These are phyloP conservation scores for Melipona quadrifasciata DNA, from an alignment of 1,140 invertebrate species.

Conservation along the genomic window DNA sequence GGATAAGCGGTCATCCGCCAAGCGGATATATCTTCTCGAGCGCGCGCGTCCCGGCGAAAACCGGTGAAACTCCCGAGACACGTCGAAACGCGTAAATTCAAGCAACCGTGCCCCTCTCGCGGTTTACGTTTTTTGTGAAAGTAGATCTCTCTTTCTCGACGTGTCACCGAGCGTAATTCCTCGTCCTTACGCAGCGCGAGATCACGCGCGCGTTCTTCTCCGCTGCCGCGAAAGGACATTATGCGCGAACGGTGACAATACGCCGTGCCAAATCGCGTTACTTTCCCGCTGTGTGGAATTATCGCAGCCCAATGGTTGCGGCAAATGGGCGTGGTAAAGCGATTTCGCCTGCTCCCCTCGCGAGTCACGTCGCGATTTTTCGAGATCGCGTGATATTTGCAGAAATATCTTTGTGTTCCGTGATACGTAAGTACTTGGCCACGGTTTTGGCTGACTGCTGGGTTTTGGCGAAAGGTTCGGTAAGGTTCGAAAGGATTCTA, in stretches of 20 bases:
- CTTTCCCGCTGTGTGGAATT: conserved; percentile 37
- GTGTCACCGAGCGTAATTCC: conserved; percentile 37
- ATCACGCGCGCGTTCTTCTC: conserved; percentile 26
- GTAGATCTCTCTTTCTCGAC: conserved; percentile 45
- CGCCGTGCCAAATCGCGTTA: not conserved
- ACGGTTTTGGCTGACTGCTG: too few relatives aligned
- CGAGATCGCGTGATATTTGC: not conserved
- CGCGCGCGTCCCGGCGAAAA: conserved; percentile 22
- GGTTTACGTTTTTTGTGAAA: conserved; percentile 48
- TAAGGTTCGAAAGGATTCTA: too few relatives aligned
- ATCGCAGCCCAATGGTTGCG: not conserved
- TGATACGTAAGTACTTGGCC: not conserved
- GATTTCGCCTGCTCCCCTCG: conserved; percentile 3
- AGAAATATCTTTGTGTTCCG: not conserved
- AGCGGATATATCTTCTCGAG: not conserved
- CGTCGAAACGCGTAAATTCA: conserved; percentile 45
- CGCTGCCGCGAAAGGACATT: conserved; percentile 28
- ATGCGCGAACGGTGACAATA: conserved; percentile 18
- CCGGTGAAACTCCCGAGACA: conserved; percentile 43
- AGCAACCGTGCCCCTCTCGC: conserved; percentile 26
- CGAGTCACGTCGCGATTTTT: not conserved
- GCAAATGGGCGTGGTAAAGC: conserved; percentile 38
- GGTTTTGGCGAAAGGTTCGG: too few relatives aligned
- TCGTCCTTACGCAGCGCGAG: conserved; percentile 42
- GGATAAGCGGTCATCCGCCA: not conserved